Conservation (phyloP, 2,797 vertebrate species). For the Zonotrichia albicollis region DNA sequence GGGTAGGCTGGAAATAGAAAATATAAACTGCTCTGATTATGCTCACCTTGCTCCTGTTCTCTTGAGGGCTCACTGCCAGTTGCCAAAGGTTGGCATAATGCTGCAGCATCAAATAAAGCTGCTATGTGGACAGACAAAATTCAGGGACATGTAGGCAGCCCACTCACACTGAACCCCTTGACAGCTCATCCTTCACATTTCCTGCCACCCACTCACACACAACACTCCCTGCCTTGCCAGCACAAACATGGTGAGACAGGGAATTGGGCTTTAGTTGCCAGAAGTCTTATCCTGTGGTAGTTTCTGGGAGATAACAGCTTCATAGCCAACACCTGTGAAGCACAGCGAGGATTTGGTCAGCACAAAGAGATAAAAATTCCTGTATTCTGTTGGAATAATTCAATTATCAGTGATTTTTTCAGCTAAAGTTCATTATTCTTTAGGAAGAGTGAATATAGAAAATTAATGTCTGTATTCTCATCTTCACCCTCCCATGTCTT, state of each 20-base stretch:
- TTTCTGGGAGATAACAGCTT: neutral
- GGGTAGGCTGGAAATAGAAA: neutral
- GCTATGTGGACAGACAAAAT: neutral
- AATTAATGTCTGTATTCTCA: neutral
- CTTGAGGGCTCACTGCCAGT: neutral
- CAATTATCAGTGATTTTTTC: neutral
- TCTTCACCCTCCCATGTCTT: neutral
- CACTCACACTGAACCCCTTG: neutral
- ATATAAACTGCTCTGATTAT: neutral
- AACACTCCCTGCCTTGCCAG: neutral
- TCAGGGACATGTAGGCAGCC: neutral
- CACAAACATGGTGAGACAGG: neutral
- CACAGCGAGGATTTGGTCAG: neutral
- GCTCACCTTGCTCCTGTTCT: neutral
- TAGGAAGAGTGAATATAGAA: neutral
- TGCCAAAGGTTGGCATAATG: neutral
- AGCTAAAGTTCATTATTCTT: neutral
- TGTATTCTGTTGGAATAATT: neutral
- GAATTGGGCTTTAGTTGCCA: neutral
- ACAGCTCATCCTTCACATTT: constrained; percentile 1
- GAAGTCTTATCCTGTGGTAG: neutral
- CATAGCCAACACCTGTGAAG: neutral
- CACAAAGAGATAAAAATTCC: neutral
- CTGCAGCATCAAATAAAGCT: neutral
- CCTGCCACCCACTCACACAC: neutral